phyloP scores from a whole-genome alignment of 2,888 invertebrate genomes.

The Idaea biselata region DNA sequence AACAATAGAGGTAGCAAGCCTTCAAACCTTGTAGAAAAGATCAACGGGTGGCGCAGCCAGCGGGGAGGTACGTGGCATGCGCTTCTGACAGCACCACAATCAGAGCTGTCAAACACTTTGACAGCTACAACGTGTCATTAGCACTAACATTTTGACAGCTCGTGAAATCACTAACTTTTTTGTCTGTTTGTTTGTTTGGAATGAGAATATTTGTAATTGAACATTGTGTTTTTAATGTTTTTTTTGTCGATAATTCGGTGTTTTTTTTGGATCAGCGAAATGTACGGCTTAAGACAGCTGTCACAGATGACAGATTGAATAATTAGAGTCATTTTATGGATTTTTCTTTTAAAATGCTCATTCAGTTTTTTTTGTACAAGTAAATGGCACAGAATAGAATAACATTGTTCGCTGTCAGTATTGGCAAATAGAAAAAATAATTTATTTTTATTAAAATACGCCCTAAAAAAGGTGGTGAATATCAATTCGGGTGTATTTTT shows the following conservation, averaged over 20 bases:
- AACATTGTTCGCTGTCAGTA: too few species aligned
- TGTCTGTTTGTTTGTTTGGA: conserved; percentile 1
- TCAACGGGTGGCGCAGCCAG: conserved; percentile 77
- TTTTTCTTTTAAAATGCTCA: neutral
- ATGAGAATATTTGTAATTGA: neutral
- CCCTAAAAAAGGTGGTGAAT: too few species aligned
- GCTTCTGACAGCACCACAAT: conserved; percentile 14
- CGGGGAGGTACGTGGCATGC: conserved; percentile 69
- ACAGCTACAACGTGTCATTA: conserved; percentile 9
- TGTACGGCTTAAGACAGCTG: neutral
- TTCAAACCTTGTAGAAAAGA: conserved; percentile 62
- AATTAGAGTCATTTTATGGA: neutral
- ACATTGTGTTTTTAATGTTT: neutral
- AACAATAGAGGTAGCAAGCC: conserved; percentile 75
- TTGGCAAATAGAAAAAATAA: too few species aligned
- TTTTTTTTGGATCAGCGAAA: neutral
- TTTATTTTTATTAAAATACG: too few species aligned
- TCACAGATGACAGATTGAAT: neutral
- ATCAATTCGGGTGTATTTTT: too few species aligned
- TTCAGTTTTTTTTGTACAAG: too few species aligned
- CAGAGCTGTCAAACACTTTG: conserved; percentile 4
- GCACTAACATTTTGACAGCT: neutral
- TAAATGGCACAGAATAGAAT: too few species aligned
- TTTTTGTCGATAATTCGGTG: neutral
- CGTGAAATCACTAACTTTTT: neutral